Evolutionary conservation across 2,113 vertebrate genomes (phyloP).

Genomic region (Melanotaenia duboulayi): DNA sequence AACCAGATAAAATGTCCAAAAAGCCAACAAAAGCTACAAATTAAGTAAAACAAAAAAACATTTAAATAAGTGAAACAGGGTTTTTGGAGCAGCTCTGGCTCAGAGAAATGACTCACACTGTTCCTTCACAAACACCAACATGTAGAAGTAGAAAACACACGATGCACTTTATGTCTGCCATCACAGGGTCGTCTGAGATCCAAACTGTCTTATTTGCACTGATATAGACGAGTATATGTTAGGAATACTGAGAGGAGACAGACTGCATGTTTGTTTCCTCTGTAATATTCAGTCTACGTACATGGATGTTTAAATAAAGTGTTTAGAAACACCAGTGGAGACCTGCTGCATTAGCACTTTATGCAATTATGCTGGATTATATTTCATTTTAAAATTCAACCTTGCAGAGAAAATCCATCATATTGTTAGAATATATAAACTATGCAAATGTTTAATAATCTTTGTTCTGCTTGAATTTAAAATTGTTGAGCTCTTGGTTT

Average conservation of each 20-base stretch:
- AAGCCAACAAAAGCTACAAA: too few species aligned
- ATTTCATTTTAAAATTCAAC: conserved; percentile 15
- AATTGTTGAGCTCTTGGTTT: conserved; percentile 5
- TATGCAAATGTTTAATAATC: conserved; percentile 66
- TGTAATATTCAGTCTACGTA: neutral
- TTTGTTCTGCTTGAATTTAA: conserved; percentile 14
- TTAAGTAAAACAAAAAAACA: too few species aligned
- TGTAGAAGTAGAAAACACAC: conserved; percentile 4
- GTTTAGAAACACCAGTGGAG: neutral
- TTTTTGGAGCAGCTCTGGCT: conserved; percentile 8
- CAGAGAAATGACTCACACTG: neutral
- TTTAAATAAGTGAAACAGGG: neutral
- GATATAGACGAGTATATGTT: neutral
- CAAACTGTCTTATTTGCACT: conserved; percentile 34
- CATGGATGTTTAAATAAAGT: conserved; percentile 5
- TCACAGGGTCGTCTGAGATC: conserved; percentile 28
- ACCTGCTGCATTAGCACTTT: conserved; percentile 60
- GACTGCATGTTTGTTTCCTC: neutral
- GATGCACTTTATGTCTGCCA: conserved; percentile 51
- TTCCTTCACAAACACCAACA: neutral
- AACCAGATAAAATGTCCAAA: too few species aligned
- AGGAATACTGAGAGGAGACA: too few species aligned
- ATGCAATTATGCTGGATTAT: conserved; percentile 51
- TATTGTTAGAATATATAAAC: conserved; percentile 28
- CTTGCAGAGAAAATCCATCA: conserved; percentile 3